Evolutionary conservation across 2,113 vertebrate genomes (phyloP).

Genomic region (Prionailurus bengalensis): DNA sequence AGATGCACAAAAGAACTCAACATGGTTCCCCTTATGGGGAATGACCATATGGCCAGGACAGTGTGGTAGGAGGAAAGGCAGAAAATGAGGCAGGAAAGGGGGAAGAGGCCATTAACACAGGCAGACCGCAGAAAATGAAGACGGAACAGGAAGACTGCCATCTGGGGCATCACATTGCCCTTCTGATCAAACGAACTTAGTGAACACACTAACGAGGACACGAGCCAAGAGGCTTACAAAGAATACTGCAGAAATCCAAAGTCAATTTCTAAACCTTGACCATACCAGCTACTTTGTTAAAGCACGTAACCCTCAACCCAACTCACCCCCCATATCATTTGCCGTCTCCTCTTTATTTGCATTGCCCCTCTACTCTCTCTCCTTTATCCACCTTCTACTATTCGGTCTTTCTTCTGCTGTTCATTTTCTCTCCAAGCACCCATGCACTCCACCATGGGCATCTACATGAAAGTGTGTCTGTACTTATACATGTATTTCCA

Average conservation of each 20-base stretch:
- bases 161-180: background rate
- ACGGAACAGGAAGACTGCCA: background rate
- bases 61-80: background rate
- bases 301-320: background rate
- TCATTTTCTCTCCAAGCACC: background rate
- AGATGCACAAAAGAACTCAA: background rate
- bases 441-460: background rate
- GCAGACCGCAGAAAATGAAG: background rate
- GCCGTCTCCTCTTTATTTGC: background rate
- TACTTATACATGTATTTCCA: background rate
- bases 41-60: rapidly evolving
- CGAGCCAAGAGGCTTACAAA: background rate
- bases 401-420: background rate
- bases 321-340: background rate
- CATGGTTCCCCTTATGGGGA: background rate
- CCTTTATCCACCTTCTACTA: background rate
- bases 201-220: background rate
- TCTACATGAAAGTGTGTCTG: background rate
- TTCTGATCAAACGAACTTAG: background rate
- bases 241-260: background rate
- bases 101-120: background rate
- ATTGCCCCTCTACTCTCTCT: background rate
- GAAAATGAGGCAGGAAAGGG: background rate
- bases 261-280: background rate
- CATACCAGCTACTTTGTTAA: background rate